These are phyloP conservation scores for Contarinia nasturtii DNA, from an alignment of 1,140 invertebrate genomes.

Conservation along the genomic window DNA sequence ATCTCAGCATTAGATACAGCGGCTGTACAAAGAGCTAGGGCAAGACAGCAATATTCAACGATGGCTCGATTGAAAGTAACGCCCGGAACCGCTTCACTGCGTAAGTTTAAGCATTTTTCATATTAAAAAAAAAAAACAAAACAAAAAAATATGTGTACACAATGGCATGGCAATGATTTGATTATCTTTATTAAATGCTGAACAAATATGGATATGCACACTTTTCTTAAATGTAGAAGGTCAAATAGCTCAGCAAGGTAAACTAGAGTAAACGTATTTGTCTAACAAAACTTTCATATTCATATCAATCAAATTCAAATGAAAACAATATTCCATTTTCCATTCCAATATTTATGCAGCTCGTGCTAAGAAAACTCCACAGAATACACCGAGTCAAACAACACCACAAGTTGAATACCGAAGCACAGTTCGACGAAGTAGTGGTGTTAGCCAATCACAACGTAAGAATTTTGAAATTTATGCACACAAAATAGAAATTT, in stretches of 20 bases:
- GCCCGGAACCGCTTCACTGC: slow-evolving; percentile 45
- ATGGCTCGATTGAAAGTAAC: slow-evolving; percentile 51
- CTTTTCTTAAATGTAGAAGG: slow-evolving; percentile 24
- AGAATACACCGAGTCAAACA: slow-evolving; percentile 14
- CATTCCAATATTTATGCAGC: slow-evolving; percentile 24
- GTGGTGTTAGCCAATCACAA: slow-evolving; percentile 74
- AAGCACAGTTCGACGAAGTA: slow-evolving; percentile 33
- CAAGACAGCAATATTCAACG: slow-evolving; percentile 56
- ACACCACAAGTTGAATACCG: slow-evolving; percentile 39
- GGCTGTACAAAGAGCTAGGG: slow-evolving; percentile 67
- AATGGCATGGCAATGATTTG: no score
- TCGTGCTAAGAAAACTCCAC: slow-evolving; percentile 36
- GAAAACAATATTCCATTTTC: no score
- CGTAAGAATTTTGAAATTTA: no score
- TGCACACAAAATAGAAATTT: no score
- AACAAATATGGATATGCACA: no score
- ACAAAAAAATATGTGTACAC: no score
- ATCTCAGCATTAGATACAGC: slow-evolving; percentile 86
- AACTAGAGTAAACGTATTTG: slow-evolving; percentile 2
- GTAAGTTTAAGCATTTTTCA: slow-evolving; percentile 34
- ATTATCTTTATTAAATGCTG: no score
- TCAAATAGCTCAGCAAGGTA: slow-evolving; percentile 34
- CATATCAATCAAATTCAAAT: no score
- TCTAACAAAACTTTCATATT: neutral
- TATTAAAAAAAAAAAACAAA: no score